Evolutionary conservation across 1,140 invertebrate genomes (phyloP).

Genomic region (Pseudomyrmex cubaensis): DNA sequence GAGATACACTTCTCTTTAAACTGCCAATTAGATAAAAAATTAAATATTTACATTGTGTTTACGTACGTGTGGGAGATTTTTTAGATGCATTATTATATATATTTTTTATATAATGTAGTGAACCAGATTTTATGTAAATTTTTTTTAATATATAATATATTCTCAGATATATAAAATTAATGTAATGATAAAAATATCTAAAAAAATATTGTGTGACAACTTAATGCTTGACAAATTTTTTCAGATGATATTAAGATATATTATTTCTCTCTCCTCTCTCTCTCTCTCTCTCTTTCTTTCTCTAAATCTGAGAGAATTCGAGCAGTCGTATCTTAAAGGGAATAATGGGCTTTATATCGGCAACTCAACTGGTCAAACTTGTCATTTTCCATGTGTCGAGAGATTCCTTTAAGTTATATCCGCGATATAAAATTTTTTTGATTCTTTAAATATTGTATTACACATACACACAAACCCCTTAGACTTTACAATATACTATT

Average conservation of each 20-base stretch:
- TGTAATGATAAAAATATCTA: not conserved
- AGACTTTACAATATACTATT: no score
- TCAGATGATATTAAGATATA: not conserved
- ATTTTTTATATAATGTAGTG: not conserved
- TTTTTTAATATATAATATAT: not conserved
- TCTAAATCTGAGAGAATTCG: slow-evolving; percentile 14
- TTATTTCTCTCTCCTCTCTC: no score
- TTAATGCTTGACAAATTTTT: slow-evolving; percentile 1
- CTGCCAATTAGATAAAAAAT: not conserved
- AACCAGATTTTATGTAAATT: not conserved
- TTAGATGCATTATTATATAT: not conserved
- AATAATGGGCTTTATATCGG: slow-evolving; percentile 70
- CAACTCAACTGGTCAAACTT: slow-evolving; percentile 82
- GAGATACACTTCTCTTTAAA: not conserved
- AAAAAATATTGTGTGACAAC: not conserved
- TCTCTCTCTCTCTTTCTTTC: not conserved
- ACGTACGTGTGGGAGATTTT: slow-evolving; percentile 4
- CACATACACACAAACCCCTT: no score
- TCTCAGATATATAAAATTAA: not conserved
- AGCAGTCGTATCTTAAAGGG: slow-evolving; percentile 4
- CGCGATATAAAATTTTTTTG: slow-evolving; percentile 31
- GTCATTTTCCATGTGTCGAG: slow-evolving; percentile 79
- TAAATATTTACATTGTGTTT: slow-evolving; percentile 13
- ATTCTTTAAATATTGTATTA: slow-evolving; percentile 16
- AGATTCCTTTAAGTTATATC: slow-evolving; percentile 54